Evolutionary conservation across 2,797 vertebrate genomes (phyloP).

Genomic region (Myotis daubentonii): DNA sequence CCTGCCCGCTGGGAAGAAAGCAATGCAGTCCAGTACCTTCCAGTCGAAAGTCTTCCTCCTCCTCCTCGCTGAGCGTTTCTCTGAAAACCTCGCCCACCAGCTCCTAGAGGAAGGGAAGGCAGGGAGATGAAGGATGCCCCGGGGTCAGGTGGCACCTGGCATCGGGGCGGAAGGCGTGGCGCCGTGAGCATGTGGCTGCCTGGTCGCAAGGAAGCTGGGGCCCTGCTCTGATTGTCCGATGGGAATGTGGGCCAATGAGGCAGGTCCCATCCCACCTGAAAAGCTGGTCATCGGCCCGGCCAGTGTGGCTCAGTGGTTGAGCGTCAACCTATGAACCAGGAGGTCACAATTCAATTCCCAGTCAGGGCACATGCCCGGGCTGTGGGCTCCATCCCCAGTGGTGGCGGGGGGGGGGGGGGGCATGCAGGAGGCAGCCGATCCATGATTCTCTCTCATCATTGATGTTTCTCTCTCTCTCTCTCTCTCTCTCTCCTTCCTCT

Average conservation of each 20-base stretch:
- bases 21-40: constrained; percentile 89
- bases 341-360: too few species aligned
- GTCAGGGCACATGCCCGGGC: too few species aligned
- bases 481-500: too few species aligned
- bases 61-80: constrained; percentile 91
- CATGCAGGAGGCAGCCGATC: too few species aligned
- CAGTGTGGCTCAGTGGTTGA: too few species aligned
- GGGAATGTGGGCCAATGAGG: background rate
- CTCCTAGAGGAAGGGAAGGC: constrained; percentile 86
- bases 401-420: too few species aligned
- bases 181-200: background rate
- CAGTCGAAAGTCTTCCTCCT: constrained; percentile 95
- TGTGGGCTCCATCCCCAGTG: too few species aligned
- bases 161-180: background rate
- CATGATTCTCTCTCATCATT: too few species aligned
- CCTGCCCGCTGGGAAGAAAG: background rate
- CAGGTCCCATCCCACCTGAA: background rate
- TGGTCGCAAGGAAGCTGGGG: background rate
- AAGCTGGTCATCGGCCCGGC: background rate
- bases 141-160: background rate
- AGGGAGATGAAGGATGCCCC: background rate
- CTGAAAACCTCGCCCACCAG: constrained; percentile 91
- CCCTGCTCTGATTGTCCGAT: background rate
- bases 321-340: too few species aligned
- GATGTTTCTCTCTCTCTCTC: too few species aligned